Evolutionary conservation across 2,113 vertebrate genomes (phyloP).

Genomic region (Etheostoma cragini): DNA sequence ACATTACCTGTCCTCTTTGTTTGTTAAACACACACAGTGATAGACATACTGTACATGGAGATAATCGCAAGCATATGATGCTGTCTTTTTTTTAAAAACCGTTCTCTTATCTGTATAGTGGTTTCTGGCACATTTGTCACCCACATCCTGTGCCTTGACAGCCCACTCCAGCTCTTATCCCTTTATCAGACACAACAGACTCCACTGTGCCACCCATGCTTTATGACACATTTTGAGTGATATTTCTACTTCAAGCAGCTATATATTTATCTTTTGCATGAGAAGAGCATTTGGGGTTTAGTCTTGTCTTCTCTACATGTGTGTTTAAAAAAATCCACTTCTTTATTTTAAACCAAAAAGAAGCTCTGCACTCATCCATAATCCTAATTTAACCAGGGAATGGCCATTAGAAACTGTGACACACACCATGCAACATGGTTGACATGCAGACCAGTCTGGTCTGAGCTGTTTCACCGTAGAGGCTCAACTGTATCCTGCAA

Average conservation of each 20-base stretch:
- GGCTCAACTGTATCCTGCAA: conserved; percentile 9
- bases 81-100: conserved; percentile 2
- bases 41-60: neutral
- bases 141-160: conserved; percentile 72
- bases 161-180: conserved; percentile 31
- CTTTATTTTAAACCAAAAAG: conserved; percentile 26
- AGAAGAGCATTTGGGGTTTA: neutral
- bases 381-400: neutral
- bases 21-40: conserved; percentile 9
- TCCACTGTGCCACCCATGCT: conserved; percentile 29
- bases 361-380: conserved; percentile 18
- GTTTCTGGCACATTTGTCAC: conserved; percentile 62
- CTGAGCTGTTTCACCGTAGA: conserved; percentile 48
- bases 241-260: neutral
- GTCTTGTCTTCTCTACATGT: neutral
- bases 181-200: conserved; percentile 15
- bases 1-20: neutral
- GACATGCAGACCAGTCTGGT: conserved; percentile 35
- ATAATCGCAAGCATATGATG: neutral
- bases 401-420: neutral
- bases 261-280: neutral
- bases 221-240: neutral
- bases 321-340: conserved; percentile 11
- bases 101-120: conserved; percentile 64
- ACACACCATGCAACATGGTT: conserved; percentile 23